phyloP scores from a whole-genome alignment of 1,140 invertebrate genomes.

The Nomia melanderi region DNA sequence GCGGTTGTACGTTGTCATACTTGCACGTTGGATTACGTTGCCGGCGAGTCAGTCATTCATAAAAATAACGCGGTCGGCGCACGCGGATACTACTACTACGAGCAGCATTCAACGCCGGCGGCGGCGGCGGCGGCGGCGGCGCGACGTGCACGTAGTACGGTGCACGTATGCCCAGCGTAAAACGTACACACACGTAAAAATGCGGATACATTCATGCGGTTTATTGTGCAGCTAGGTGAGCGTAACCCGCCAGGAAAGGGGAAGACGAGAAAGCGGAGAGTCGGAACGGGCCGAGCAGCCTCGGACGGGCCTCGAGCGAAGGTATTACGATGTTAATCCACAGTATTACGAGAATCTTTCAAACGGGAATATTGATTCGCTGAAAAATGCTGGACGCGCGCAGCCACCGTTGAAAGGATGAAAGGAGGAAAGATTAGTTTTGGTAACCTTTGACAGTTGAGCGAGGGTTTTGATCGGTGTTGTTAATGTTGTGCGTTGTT shows the following conservation, averaged over 20 bases:
- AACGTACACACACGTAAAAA: slow-evolving; percentile 33
- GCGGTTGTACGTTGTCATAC: slow-evolving; percentile 34
- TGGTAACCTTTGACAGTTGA: too few species aligned
- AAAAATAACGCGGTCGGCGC: slow-evolving; percentile 71
- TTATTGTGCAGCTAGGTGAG: slow-evolving; percentile 39
- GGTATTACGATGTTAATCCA: slow-evolving; percentile 22
- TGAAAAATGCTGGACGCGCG: neutral
- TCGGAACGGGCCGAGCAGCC: slow-evolving; percentile 10
- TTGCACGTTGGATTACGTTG: slow-evolving; percentile 61
- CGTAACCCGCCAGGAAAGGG: slow-evolving; percentile 33
- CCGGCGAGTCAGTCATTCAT: slow-evolving; percentile 74
- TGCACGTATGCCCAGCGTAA: slow-evolving; percentile 13
- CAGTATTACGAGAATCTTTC: neutral
- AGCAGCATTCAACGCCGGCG: slow-evolving; percentile 21
- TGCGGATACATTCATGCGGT: slow-evolving; percentile 12
- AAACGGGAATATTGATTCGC: neutral
- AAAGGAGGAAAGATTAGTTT: too few species aligned
- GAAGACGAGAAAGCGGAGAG: slow-evolving; percentile 56
- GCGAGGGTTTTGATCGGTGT: too few species aligned
- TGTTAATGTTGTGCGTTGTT: too few species aligned
- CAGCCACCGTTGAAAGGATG: too few species aligned
- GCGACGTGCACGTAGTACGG: slow-evolving; percentile 30
- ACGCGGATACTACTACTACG: slow-evolving; percentile 60
- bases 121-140: neutral
- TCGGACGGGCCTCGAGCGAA: slow-evolving; percentile 6